Conservation (phyloP, 2,113 vertebrate species). For the Notothenia coriiceps region DNA sequence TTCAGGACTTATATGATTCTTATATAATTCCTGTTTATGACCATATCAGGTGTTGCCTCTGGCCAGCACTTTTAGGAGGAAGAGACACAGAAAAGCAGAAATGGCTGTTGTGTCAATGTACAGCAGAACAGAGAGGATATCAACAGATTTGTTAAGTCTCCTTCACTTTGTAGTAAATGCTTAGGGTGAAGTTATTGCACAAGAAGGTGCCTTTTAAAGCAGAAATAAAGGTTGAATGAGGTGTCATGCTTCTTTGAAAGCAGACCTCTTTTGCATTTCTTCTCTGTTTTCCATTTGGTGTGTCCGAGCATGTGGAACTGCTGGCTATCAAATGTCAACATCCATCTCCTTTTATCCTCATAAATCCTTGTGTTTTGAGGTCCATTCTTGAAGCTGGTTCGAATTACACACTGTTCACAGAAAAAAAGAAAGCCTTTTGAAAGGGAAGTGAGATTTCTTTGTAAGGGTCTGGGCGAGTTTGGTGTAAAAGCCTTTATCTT, state of each 20-base stretch:
- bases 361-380: neutral
- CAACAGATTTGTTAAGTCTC: neutral
- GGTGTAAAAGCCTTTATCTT: neutral
- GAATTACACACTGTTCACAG: neutral
- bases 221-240: neutral
- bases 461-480: neutral
- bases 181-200: neutral
- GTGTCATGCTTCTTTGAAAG: neutral
- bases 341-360: slow-evolving; percentile 18
- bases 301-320: slow-evolving; percentile 9
- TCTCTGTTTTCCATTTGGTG: neutral
- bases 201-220: slow-evolving; percentile 7
- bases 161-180: neutral
- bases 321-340: neutral
- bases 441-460: slow-evolving; percentile 3
- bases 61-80: slow-evolving; percentile 27
- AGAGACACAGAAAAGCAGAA: slow-evolving; percentile 57
- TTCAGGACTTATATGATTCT: neutral
- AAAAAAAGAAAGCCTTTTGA: neutral
- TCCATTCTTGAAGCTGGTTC: slow-evolving; percentile 9
- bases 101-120: slow-evolving; percentile 17
- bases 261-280: neutral
- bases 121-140: neutral
- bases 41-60: slow-evolving; percentile 27
- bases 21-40: neutral